These are phyloP conservation scores for Bos indicus DNA, from an alignment of 2,113 vertebrate genomes.

Conservation along the genomic window DNA sequence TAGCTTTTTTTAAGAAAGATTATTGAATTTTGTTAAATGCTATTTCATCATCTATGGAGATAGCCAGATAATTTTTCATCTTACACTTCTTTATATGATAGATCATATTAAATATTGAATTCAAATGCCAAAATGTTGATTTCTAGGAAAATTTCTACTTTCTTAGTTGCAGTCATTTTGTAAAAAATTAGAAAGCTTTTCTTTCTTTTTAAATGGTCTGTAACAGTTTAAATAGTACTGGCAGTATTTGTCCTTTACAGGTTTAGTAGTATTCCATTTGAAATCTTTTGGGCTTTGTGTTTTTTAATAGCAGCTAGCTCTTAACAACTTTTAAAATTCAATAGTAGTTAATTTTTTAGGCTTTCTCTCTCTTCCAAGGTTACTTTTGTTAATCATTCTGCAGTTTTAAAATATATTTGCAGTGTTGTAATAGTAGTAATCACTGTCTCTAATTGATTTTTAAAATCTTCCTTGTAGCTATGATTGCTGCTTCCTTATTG, in stretches of 20 bases:
- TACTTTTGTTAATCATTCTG: background rate
- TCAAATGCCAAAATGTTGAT: background rate
- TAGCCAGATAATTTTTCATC: background rate
- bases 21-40: background rate
- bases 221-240: background rate
- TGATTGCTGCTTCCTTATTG: background rate
- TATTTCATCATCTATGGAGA: background rate
- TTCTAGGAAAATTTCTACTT: background rate
- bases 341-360: background rate
- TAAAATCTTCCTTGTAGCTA: background rate
- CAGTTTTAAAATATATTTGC: background rate
- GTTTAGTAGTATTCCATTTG: background rate
- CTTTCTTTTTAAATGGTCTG: background rate
- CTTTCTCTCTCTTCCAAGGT: background rate
- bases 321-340: background rate
- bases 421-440: background rate
- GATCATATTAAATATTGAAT: constrained; percentile 1
- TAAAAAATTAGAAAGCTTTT: background rate
- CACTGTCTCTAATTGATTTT: background rate
- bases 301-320: background rate
- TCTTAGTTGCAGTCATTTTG: background rate
- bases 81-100: background rate
- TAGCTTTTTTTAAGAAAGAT: background rate
- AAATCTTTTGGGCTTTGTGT: background rate
- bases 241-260: background rate